phyloP scores from a whole-genome alignment of 1,140 invertebrate genomes.

The Sycobia sp. region DNA sequence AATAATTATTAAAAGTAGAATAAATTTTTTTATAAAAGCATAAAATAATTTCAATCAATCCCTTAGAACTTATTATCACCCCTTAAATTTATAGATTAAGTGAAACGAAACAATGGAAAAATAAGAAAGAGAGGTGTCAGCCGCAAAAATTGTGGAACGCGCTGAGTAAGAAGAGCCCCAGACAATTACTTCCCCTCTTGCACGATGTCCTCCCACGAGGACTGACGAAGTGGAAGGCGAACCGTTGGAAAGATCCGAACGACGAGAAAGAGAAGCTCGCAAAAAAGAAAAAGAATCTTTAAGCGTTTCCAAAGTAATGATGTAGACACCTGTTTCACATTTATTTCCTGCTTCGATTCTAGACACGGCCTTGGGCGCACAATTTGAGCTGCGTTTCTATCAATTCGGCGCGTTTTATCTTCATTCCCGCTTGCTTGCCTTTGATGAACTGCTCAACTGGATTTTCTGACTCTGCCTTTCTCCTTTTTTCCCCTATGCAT shows the following conservation, averaged over 20 bases:
- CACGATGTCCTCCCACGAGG: neutral
- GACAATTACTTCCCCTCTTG: constrained; percentile 24
- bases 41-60: too few relatives aligned
- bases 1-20: too few relatives aligned
- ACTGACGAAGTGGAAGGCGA: constrained; percentile 5
- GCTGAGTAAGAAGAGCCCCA: constrained; percentile 8
- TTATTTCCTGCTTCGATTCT: constrained; percentile 26
- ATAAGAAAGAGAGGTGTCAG: constrained; percentile 21
- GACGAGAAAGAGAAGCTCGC: neutral
- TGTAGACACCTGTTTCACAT: constrained; percentile 36
- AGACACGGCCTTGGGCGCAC: neutral
- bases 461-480: too few relatives aligned
- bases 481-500: too few relatives aligned
- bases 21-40: too few relatives aligned
- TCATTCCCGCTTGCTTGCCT: neutral
- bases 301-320: constrained; percentile 34
- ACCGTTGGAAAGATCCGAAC: too few relatives aligned
- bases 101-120: too few relatives aligned
- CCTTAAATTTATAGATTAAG: too few relatives aligned
- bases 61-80: too few relatives aligned
- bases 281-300: constrained; percentile 15
- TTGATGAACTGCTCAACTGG: neutral
- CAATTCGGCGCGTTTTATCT: constrained; percentile 13
- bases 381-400: constrained; percentile 25
- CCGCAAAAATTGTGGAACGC: constrained; percentile 29